Conservation (phyloP, 2,797 vertebrate species). For the Falco naumanni region DNA sequence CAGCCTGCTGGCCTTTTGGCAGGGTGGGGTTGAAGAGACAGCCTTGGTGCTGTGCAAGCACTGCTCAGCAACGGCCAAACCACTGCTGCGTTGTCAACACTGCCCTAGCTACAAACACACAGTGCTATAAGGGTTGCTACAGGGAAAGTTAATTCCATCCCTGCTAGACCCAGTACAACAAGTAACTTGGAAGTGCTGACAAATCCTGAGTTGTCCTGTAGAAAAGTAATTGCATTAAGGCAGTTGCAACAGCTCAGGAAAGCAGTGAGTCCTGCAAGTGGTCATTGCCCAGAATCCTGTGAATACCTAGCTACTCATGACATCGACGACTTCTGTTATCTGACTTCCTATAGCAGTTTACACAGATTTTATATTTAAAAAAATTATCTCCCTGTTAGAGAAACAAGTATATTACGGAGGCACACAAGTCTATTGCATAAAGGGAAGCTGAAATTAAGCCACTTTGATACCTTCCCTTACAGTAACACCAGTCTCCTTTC, state of each 20-base stretch:
- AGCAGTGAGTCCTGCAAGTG: neutral
- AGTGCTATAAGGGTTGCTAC: neutral
- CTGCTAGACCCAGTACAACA: neutral
- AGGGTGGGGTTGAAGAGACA: neutral
- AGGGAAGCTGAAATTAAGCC: neutral
- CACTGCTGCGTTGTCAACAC: neutral
- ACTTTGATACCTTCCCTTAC: neutral
- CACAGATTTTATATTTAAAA: neutral
- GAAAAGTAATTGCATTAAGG: neutral
- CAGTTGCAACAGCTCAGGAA: neutral
- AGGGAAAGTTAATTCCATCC: neutral
- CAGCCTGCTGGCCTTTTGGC: neutral
- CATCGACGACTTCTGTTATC: neutral
- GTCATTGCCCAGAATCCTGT: neutral
- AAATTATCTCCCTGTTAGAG: neutral
- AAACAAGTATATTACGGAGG: neutral
- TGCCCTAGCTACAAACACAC: neutral
- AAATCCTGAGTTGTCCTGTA: neutral
- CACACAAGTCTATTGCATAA: neutral
- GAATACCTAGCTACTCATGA: neutral
- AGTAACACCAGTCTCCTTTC: neutral
- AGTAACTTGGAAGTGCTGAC: neutral
- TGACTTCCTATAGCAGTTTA: neutral
- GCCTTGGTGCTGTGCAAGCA: neutral
- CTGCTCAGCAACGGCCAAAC: neutral